A percentile compares a stretch with the other conserved stretches of the same genome.
phyloP scores from a whole-genome alignment of 2,888 invertebrate species.

The Zeuzera pyrina region DNA sequence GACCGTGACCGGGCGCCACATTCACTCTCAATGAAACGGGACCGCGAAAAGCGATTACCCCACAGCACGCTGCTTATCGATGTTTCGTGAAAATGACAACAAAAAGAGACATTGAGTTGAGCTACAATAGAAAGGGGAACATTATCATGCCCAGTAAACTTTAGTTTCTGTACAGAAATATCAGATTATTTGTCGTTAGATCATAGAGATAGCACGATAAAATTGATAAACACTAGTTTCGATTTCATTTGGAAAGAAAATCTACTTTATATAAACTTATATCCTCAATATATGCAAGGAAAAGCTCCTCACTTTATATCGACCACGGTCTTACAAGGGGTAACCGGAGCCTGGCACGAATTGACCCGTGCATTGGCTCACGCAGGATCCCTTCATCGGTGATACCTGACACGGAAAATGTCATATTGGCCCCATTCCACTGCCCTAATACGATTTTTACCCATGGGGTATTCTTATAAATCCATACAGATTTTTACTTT shows the following conservation, averaged over 20 bases:
- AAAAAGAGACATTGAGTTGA: conserved; percentile 15
- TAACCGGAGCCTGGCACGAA: conserved; percentile 59
- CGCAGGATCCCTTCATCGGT: conserved; percentile 38
- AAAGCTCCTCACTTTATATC: too few species aligned
- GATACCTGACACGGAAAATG: conserved; percentile 38
- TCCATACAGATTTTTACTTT: conserved; percentile 4
- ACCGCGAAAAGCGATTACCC: conserved; percentile 29
- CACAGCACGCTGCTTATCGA: conserved; percentile 22
- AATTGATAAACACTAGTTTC: too few species aligned
- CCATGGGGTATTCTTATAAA: conserved; percentile 7
- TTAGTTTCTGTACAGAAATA: too few species aligned
- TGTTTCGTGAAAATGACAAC: conserved; percentile 23
- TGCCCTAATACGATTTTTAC: conserved; percentile 9
- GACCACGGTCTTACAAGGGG: conserved; percentile 27
- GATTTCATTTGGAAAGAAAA: too few species aligned
- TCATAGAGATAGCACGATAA: too few species aligned
- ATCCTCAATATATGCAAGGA: too few species aligned
- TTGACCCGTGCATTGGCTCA: conserved; percentile 26
- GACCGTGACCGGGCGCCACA: conserved; percentile 49
- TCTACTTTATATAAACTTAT: too few species aligned
- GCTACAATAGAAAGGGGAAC: conserved; percentile 23
- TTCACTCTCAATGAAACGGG: conserved; percentile 49
- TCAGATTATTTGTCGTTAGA: too few species aligned
- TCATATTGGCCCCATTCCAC: conserved; percentile 24
- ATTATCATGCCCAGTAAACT: conserved; percentile 20